phyloP scores from a whole-genome alignment of 1,140 invertebrate species.

The Bombus sibiricus region DNA sequence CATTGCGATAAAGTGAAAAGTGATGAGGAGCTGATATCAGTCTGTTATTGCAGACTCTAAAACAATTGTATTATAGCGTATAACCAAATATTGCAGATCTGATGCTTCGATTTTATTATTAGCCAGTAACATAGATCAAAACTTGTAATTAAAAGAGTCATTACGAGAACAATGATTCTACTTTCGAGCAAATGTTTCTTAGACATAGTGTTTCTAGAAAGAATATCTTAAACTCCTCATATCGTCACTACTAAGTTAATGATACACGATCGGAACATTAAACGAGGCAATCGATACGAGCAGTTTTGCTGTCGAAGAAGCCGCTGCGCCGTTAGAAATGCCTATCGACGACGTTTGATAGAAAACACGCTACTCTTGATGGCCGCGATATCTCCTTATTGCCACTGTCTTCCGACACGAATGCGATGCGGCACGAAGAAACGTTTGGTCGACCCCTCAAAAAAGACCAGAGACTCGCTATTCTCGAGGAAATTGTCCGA shows the following conservation, averaged over 20 bases:
- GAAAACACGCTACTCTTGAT: neutral
- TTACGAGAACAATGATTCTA: no score
- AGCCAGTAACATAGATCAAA: no score
- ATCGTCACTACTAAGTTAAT: no score
- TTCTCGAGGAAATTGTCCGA: slow-evolving; percentile 27
- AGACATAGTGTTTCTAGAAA: neutral
- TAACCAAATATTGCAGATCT: neutral
- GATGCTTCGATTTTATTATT: neutral
- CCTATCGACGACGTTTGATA: no score
- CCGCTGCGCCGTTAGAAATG: neutral
- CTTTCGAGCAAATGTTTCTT: neutral
- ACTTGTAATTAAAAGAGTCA: no score
- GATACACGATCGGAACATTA: neutral
- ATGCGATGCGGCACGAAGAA: neutral
- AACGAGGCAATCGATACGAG: neutral
- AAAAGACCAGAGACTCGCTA: neutral
- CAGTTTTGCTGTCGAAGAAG: neutral
- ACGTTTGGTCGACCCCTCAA: neutral
- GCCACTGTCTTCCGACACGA: neutral
- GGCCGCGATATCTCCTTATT: neutral
- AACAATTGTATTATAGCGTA: neutral
- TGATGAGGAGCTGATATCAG: neutral
- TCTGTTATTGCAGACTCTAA: neutral
- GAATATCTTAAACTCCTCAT: neutral
- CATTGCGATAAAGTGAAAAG: neutral